Percentiles rank a stretch among this genome's conserved stretches.
Evolutionary conservation across 2,888 invertebrate species (phyloP).

Genomic region (Priapulus caudatus): DNA sequence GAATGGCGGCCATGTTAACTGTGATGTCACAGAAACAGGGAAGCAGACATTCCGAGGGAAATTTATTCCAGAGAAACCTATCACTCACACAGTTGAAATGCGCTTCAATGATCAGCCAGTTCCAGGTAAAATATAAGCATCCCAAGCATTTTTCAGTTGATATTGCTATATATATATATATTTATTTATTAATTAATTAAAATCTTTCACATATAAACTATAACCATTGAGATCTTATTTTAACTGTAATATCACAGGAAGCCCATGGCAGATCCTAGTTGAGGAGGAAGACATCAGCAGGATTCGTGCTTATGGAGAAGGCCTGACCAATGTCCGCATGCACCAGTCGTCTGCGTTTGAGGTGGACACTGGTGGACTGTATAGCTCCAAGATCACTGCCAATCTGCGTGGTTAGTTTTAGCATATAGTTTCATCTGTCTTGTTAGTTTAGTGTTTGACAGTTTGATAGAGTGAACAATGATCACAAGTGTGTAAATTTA

Average conservation of each 20-base stretch:
- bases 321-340: not conserved
- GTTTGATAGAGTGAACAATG: no score
- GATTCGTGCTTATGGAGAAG: not conserved
- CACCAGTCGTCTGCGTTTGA: not conserved
- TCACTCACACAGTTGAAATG: constrained; percentile 82
- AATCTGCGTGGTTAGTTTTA: not conserved
- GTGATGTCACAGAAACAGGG: constrained; percentile 87
- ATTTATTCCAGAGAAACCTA: constrained; percentile 81
- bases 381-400: not conserved
- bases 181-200: no score
- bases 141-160: no score
- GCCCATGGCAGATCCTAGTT: not conserved
- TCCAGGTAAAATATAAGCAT: constrained; percentile 32
- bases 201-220: no score
- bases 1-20: constrained; percentile 96
- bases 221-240: no score
- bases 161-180: no score
- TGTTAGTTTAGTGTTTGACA: no score
- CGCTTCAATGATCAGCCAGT: constrained; percentile 92
- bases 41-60: constrained; percentile 86
- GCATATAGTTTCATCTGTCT: no score
- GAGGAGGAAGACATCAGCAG: not conserved
- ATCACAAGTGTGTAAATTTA: no score
- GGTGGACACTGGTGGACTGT: not conserved
- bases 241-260: no score